phyloP scores from a whole-genome alignment of 2,888 invertebrate genomes.

The Trissoscelio sp. region DNA sequence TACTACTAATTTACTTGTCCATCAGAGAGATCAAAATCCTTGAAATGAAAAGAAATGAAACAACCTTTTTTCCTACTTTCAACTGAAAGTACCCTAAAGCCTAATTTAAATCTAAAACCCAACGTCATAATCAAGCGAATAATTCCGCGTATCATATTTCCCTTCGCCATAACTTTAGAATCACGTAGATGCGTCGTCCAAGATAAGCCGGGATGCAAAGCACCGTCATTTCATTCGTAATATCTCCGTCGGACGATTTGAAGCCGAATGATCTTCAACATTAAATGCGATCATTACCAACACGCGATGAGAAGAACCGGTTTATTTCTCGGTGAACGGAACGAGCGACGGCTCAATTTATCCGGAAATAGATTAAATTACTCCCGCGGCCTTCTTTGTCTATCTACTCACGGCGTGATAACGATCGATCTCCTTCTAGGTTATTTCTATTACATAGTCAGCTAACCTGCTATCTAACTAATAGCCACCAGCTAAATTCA shows the following conservation, averaged over 20 bases:
- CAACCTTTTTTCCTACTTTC: background rate
- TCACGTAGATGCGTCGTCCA: constrained; percentile 41
- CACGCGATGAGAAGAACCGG: constrained; percentile 72
- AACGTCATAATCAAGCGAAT: constrained; percentile 21
- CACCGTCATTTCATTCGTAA: constrained; percentile 52
- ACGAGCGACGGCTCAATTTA: constrained; percentile 63
- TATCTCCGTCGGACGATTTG: constrained; percentile 37
- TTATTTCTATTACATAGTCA: constrained; percentile 63
- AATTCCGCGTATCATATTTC: constrained; percentile 30
- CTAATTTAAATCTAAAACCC: background rate
- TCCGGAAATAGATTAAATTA: constrained; percentile 68
- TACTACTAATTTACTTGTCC: background rate
- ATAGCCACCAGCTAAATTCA: constrained; percentile 40
- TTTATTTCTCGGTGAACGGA: constrained; percentile 62
- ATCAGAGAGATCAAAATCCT: too few species aligned
- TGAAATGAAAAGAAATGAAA: too few species aligned
- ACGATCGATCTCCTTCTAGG: constrained; percentile 58
- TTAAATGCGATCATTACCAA: constrained; percentile 58
- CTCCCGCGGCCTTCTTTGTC: constrained; percentile 61
- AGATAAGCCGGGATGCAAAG: constrained; percentile 56
- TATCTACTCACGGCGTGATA: constrained; percentile 51
- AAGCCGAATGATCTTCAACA: constrained; percentile 55
- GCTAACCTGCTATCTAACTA: constrained; percentile 53
- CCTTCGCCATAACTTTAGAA: constrained; percentile 37
- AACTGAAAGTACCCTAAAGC: background rate